Evolutionary conservation across 2,113 vertebrate species (phyloP), one percentile per base, ranked within the genome.

Genomic region (Leucosticte australis): DNA sequence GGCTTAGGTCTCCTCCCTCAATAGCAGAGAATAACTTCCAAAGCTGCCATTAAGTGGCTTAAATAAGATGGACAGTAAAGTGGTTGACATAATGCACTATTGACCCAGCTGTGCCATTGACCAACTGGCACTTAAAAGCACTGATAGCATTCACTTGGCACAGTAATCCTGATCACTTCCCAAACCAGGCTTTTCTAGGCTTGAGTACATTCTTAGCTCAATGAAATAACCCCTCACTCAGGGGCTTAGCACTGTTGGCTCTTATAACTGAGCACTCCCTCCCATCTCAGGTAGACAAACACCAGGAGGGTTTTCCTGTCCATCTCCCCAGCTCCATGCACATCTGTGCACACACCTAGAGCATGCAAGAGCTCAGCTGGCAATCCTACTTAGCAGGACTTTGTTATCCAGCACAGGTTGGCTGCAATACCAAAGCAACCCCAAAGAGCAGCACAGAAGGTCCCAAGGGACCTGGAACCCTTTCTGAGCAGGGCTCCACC

Each of bases 281-380:
- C 46, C 74, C 6, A 1, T 30, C 35, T 52, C 69, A 65, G 63
- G 44, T 14, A 21, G 24, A 37, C 47, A 59, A 67, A 76, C 22
- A 71, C 35, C 24, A 23, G 35, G 5, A 44, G 16, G 15, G 56
- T 62, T 75, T 27, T 73, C 21, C 41, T 30, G 14, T 21, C 15
- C 44, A 42, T 15, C 30, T 52, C 23, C 16, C 64, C 59, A 80
- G 46, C 53, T 56, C 44, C 27, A 28, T 1, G 3, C 22, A 2
- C 8, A 16, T 13, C 49, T 55, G 26, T 2, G 5, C 28, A 28
- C 0, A 0, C 6, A 67, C 13, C 28, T 7, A 37, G 39, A 78
- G 46, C 19, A 9, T 10, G 46, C 37, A 79, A 76, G 62, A 71
- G 26, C 47, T 55, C 44, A 42, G 2, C 20, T 30, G 10, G 17